These are phyloP conservation scores for Leptodactylus fuscus DNA, from an alignment of 2,113 vertebrate species.

Conservation along the genomic window DNA sequence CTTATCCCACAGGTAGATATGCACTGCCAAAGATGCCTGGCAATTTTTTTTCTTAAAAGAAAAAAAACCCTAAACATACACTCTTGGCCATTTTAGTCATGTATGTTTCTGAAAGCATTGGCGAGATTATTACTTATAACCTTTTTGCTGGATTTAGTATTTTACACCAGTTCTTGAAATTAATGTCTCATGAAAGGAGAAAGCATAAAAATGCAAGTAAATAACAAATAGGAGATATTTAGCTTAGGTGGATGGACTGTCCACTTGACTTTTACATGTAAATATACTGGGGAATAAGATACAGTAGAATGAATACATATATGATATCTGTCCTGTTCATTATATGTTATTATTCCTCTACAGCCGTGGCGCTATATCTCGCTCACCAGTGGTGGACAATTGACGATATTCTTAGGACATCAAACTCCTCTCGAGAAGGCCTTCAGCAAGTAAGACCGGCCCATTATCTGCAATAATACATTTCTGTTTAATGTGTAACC, in stretches of 20 bases:
- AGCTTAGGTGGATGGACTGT: not conserved
- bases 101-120: no score
- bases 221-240: not conserved
- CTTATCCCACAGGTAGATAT: no score
- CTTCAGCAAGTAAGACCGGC: constrained; percentile 76
- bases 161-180: not conserved
- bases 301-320: no score
- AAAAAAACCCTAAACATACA: no score
- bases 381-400: constrained; percentile 85
- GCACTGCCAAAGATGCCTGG: no score
- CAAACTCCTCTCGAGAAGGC: constrained; percentile 77
- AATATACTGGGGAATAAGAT: no score
- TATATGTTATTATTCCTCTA: constrained; percentile 59
- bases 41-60: no score
- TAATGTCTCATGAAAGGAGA: not conserved
- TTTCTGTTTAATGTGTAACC: no score
- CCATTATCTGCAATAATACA: no score
- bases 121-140: no score
- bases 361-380: constrained; percentile 86
- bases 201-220: not conserved
- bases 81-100: no score
- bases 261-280: not conserved
- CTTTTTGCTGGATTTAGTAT: not conserved
- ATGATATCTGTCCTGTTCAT: not conserved
- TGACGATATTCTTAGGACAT: constrained; percentile 85